These are phyloP conservation scores for Zelostemma sp. DNA, from an alignment of 1,140 invertebrate species.

Conservation along the genomic window DNA sequence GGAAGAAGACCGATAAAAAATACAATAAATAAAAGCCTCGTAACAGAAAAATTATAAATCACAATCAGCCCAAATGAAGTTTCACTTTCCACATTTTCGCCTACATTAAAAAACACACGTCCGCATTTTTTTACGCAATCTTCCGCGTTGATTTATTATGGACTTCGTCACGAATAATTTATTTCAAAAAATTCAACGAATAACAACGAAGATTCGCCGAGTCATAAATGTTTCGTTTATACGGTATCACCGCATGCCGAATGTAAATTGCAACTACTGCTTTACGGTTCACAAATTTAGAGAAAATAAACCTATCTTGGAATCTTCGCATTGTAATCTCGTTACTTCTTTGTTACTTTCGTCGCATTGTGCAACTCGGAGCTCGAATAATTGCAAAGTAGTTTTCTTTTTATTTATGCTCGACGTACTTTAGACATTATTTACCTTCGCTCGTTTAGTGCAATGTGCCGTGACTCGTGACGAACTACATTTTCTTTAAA, in stretches of 20 bases:
- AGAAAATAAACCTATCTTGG: not conserved
- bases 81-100: constrained; percentile 33
- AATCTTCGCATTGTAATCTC: not conserved
- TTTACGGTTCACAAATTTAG: constrained; percentile 3
- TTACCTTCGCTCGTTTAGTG: constrained; percentile 41
- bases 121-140: not conserved
- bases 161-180: not conserved
- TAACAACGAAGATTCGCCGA: not conserved
- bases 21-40: constrained; percentile 6
- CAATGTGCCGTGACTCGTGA: constrained; percentile 32
- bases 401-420: constrained; percentile 54
- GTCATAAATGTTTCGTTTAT: too few species aligned
- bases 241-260: not conserved
- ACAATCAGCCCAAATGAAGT: constrained; percentile 13
- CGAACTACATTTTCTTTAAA: constrained; percentile 27
- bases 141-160: not conserved
- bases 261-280: not conserved
- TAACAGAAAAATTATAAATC: constrained; percentile 33
- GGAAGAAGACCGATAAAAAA: constrained; percentile 28
- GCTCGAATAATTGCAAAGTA: constrained; percentile 30
- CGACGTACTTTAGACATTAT: constrained; percentile 47
- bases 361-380: constrained; percentile 23
- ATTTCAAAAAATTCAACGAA: not conserved
- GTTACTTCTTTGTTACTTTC: constrained; percentile 16
- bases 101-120: not conserved